Evolutionary conservation across 92 coral and sea anemone genomes (phyloP).

Genomic region (Bergia puertoricense): DNA sequence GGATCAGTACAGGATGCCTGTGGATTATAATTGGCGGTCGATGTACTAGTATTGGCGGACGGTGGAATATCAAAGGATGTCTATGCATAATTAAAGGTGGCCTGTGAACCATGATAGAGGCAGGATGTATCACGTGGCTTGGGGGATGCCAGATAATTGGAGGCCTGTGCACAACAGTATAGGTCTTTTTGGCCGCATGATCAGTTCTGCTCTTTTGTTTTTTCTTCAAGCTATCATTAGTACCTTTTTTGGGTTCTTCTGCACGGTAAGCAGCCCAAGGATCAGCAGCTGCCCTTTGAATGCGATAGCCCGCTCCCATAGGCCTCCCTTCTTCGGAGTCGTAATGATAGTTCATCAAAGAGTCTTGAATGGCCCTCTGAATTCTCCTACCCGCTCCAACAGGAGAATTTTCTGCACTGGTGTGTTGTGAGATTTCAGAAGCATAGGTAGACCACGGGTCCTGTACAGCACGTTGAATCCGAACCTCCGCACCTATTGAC

Average conservation of each 20-base stretch:
- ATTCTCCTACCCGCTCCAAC: constrained; percentile 59
- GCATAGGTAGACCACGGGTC: constrained; percentile 4
- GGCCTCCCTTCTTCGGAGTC: not conserved
- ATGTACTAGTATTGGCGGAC: constrained; percentile 90
- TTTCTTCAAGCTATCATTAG: constrained; percentile 11
- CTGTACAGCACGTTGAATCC: constrained; percentile 50
- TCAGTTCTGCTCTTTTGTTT: constrained; percentile 49
- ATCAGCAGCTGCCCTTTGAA: constrained; percentile 56
- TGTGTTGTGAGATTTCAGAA: not conserved
- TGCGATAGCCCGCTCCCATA: constrained; percentile 51
- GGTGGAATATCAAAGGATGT: constrained; percentile 90
- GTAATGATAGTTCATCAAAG: not conserved
- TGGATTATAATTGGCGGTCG: constrained; percentile 96
- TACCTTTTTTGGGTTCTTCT: constrained; percentile 40
- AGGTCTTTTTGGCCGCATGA: constrained; percentile 78
- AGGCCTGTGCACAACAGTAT: constrained; percentile 88
- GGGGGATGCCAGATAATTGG: constrained; percentile 99
- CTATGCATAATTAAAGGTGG: constrained; percentile 96
- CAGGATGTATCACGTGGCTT: constrained; percentile 94
- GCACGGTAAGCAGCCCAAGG: constrained; percentile 59
- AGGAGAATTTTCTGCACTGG: not conserved
- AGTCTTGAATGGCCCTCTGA: constrained; percentile 40
- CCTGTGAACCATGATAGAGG: constrained; percentile 94
- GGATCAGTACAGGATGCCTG: constrained; percentile 85
- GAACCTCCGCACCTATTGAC: constrained; percentile 53